phyloP scores from a whole-genome alignment of 2,113 vertebrate species.

The Ciconia maguari region DNA sequence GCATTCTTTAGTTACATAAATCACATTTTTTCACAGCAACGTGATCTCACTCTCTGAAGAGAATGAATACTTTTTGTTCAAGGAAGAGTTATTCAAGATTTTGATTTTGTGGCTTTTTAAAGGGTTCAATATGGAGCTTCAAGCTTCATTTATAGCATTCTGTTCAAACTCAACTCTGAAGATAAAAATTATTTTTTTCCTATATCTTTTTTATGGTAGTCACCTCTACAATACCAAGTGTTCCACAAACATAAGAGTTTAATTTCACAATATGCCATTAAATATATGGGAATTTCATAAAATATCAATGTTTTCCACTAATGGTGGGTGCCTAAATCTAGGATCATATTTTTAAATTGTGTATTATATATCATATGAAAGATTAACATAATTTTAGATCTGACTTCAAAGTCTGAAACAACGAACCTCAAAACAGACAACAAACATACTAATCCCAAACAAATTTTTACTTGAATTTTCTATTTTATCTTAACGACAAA shows the following conservation, averaged over 20 bases:
- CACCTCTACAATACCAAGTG: not conserved
- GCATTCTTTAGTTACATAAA: not conserved
- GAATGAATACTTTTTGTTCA: not conserved
- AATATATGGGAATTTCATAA: not conserved
- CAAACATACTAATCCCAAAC: not conserved
- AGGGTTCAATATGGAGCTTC: not conserved
- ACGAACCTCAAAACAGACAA: not conserved
- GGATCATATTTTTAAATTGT: not conserved
- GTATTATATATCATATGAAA: not conserved
- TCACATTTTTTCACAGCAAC: not conserved
- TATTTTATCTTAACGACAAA: not conserved
- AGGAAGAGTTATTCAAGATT: not conserved
- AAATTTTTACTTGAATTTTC: not conserved
- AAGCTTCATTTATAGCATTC: not conserved
- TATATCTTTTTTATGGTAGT: not conserved
- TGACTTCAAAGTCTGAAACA: not conserved
- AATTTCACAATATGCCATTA: not conserved
- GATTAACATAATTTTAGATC: not conserved
- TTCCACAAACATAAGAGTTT: not conserved
- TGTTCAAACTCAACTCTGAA: not conserved
- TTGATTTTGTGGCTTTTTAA: not conserved
- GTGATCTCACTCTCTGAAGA: not conserved
- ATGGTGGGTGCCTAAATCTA: not conserved
- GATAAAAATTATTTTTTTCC: not conserved
- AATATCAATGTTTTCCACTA: not conserved